Base-by-base conservation (phyloP, 2,888 invertebrate species). In the Drosophila atroscutellata region DNA sequence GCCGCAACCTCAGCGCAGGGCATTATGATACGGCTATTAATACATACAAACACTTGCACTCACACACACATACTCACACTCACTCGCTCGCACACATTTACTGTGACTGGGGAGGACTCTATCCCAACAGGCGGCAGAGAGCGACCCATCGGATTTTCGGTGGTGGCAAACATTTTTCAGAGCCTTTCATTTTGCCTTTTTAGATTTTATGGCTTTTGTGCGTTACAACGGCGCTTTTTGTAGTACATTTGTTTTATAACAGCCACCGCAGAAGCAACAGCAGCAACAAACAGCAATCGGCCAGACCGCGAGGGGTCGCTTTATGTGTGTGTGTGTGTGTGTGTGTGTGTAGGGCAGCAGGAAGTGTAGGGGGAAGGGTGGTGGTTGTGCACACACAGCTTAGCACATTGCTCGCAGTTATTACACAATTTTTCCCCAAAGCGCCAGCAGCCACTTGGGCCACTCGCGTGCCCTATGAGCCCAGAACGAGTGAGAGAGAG, bases 131-230 rank as follows among this genome's bases (percentile, higher is more conserved):
- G 47, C 64, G 45, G 60, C 59, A 68, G 61, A 28, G 59, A 61
- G 24, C 45, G 34, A 28, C 37, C 42, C 70, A 61, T 74, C 77
- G 76, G 79, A 57, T 81, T 86, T 85, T 85, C 64, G 85, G 85
- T 85, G 85, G 85, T 85, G 88, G 88, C 84, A 78, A 86, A 87
- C 68, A 77, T 69, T 55, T 71, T 83, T 77, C 55, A 55, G 85
- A 83, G 83, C 86, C 88, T 81, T 88, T 83, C 88, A 77, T 85
- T 85, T 88, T 81, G 88, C 83, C 86, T 85, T 85, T 85, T 88
- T 88, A 85, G 85, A 88, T 85, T 85, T 85, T 88, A 85, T 88
- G 80, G 88, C 86, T 88, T 80, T 85, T 85, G 86, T 85, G 85
- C 88, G 88, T 88, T 85, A 88, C 88, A 84, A 87, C 84, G 78